Percentiles rank a stretch among this genome's conserved stretches.
Conservation (phyloP, 2,797 vertebrate genomes). For the Aphelocoma californica region DNA sequence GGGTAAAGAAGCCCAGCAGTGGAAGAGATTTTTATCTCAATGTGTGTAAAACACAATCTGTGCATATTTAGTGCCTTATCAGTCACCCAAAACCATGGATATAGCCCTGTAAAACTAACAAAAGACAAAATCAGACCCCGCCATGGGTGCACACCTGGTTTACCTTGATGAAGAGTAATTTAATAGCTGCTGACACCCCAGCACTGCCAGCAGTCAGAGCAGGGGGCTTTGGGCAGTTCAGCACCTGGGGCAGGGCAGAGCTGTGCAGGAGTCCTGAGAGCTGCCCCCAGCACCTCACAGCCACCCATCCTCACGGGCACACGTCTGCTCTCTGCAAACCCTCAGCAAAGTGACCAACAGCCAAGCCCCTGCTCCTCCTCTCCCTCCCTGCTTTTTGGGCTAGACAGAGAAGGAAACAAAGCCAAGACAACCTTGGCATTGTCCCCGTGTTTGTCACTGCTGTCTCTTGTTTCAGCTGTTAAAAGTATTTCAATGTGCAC, state of each 20-base stretch:
- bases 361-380: neutral
- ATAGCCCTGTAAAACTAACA: neutral
- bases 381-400: neutral
- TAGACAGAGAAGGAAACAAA: neutral
- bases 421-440: neutral
- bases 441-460: neutral
- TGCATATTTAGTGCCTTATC: neutral
- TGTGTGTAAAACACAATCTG: neutral
- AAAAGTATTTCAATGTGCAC: accelerated
- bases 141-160: neutral
- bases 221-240: neutral
- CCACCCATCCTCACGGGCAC: neutral
- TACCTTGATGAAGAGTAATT: neutral
- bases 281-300: neutral
- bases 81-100: neutral
- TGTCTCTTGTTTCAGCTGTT: neutral
- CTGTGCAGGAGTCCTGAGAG: neutral
- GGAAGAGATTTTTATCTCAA: neutral
- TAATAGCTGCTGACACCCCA: neutral
- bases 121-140: neutral
- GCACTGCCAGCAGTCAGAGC: neutral
- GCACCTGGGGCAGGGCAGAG: neutral
- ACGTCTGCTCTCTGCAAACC: neutral
- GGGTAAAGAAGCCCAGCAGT: neutral
- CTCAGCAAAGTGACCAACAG: neutral